Percentiles rank a stretch among this genome's conserved stretches.
These are phyloP conservation scores for Chelidonichthys spinosus DNA, from an alignment of 2,797 vertebrate genomes.

Conservation along the genomic window DNA sequence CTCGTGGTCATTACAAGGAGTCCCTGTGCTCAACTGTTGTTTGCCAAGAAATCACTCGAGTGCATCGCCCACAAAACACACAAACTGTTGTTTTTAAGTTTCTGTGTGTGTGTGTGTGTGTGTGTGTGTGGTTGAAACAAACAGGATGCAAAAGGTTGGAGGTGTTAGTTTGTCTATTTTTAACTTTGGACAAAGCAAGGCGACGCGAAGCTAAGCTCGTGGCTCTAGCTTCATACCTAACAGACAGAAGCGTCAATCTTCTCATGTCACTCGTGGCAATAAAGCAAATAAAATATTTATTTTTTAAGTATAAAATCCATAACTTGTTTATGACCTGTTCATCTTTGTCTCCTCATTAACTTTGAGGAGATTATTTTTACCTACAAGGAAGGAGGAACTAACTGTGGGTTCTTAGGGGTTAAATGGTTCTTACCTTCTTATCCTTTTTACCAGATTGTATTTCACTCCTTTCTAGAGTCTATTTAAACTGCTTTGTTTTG, in stretches of 20 bases:
- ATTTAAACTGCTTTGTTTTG: rapidly evolving
- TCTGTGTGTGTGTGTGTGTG: background rate
- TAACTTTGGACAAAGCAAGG: background rate
- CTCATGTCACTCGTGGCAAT: background rate
- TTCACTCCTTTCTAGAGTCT: background rate
- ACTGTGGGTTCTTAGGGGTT: too few species aligned
- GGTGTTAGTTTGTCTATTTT: background rate
- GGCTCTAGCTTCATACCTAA: background rate
- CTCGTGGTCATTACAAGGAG: background rate
- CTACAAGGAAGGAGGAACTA: background rate
- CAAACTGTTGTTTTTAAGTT: background rate
- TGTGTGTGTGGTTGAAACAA: background rate
- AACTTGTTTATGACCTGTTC: background rate
- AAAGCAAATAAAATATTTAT: background rate
- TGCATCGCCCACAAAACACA: background rate
- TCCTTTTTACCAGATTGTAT: background rate
- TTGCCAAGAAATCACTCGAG: background rate
- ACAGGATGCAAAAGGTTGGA: background rate
- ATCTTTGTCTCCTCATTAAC: background rate
- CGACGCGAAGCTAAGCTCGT: background rate
- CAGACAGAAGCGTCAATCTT: background rate
- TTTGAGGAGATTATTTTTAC: slow-evolving; percentile 5
- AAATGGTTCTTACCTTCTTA: background rate
- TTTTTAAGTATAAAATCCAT: background rate
- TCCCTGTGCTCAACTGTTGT: background rate